A percentile compares a stretch with the other conserved stretches of the same genome.
phyloP scores from a whole-genome alignment of 2,888 invertebrate genomes.

The Ephialtes manifestator region DNA sequence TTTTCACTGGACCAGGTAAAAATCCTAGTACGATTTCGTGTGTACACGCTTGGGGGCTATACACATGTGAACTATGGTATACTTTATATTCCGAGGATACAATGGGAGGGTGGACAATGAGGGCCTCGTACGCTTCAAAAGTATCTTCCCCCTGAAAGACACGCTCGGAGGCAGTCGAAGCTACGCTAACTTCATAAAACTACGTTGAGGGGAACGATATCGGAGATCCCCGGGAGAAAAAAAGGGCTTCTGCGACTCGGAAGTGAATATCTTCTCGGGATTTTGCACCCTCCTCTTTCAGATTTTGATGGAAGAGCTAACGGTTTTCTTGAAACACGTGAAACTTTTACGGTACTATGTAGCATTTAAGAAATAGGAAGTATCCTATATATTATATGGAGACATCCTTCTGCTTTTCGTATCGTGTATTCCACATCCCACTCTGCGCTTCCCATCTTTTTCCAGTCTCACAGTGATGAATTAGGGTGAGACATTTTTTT shows the following conservation, averaged over 20 bases:
- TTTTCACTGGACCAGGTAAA: constrained; percentile 77
- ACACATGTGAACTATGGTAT: constrained; percentile 25
- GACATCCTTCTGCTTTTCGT: constrained; percentile 5
- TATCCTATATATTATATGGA: too few species aligned
- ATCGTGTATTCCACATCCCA: neutral
- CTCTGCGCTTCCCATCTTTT: constrained; percentile 38
- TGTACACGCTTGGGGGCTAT: constrained; percentile 31
- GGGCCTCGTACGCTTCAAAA: constrained; percentile 70
- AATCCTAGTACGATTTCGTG: constrained; percentile 57
- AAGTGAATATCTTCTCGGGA: constrained; percentile 69
- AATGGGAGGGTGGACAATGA: constrained; percentile 74
- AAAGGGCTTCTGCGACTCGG: constrained; percentile 64
- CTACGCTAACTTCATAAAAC: constrained; percentile 41
- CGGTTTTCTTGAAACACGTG: constrained; percentile 69
- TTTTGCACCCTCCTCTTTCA: constrained; percentile 33
- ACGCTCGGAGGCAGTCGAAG: constrained; percentile 63
- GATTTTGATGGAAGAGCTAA: constrained; percentile 69
- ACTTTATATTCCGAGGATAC: constrained; percentile 58
- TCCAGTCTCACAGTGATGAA: constrained; percentile 31
- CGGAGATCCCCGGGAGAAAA: constrained; percentile 66
- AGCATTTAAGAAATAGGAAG: neutral
- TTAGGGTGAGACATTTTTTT: constrained; percentile 42
- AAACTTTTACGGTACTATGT: constrained; percentile 56
- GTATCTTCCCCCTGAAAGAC: constrained; percentile 72
- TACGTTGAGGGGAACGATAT: constrained; percentile 58